A percentile compares a stretch with the other conserved stretches of the same genome.
Conservation (phyloP, 2,797 vertebrate genomes). For the Dendrocincla tyrannina region DNA sequence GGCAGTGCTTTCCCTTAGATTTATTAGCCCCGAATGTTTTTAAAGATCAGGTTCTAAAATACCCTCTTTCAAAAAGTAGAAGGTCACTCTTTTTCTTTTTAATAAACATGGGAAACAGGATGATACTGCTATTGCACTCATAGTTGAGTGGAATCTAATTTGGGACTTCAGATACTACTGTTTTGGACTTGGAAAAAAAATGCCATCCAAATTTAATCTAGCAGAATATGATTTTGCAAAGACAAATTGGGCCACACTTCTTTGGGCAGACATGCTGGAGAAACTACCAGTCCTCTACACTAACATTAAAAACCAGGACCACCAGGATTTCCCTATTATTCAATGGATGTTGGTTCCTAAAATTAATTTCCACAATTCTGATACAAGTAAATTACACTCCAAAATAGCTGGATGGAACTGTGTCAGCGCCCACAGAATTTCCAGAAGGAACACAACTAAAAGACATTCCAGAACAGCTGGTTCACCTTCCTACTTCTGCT, state of each 20-base stretch:
- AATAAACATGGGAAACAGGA: background rate
- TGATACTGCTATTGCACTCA: background rate
- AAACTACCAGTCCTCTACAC: background rate
- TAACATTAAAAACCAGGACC: background rate
- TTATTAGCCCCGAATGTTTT: background rate
- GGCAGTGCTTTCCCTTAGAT: rapidly evolving
- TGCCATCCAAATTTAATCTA: background rate
- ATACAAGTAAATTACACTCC: background rate
- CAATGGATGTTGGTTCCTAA: background rate
- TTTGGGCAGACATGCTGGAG: background rate
- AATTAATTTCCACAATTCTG: background rate
- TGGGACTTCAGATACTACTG: background rate
- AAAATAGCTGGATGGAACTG: background rate
- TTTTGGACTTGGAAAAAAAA: background rate
- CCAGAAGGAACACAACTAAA: background rate
- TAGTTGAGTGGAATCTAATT: background rate
- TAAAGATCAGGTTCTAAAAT: background rate
- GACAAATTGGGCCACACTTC: background rate
- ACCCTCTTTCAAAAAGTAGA: background rate
- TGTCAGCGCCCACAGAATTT: background rate
- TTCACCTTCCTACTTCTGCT: background rate
- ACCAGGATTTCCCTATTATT: background rate
- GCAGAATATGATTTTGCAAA: background rate
- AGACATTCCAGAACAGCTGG: background rate
- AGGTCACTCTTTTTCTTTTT: background rate